Base-by-base conservation (phyloP, 2,113 vertebrate genomes). In the Epinephelus cyanopodus region DNA sequence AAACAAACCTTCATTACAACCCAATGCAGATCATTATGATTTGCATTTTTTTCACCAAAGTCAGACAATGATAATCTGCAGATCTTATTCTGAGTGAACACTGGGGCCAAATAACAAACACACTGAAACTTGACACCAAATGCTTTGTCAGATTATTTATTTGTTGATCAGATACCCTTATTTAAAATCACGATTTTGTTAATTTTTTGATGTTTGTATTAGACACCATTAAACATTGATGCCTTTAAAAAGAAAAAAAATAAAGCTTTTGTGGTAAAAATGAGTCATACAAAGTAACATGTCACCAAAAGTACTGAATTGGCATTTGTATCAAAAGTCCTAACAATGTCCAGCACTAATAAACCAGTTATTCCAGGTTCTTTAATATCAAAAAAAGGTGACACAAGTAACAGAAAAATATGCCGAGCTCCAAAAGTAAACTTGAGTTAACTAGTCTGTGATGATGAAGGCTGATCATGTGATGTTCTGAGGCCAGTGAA, bases 341-440 rank as follows among this genome's bases (percentile, higher is more conserved):
- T 12, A 60, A 57, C 37, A 61, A 18, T 37, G 7, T 56, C 17
- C 39, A 33, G 42, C 19, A 21, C 5, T 25, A 25, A 33, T 54
- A 37, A 64, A 60, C 61, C 53, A 60, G 8, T 45, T 33, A 13
- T 21, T 37, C 47, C 56, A 19, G 18, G 17, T 71, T n/a, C 17
- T 85, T 86, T 76, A 78, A 69, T 87, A 27, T 72, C 10, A 61
- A 76, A 81, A 63, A 70, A 54, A 77, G 17, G 53, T 8, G 56
- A 79, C 21, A 75, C 4, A 48, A 21, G 17, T 39, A 68, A 64
- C 27, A 70, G 75, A 42, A 56, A 69, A 53, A 72, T 15, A 69
- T 37, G 45, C 8, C 2, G 62, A 2, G 11, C 47, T 57, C 17
- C n/a, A 21, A 42, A 17, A 18, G 61, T 67, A 1, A 23, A 27